phyloP scores from a whole-genome alignment of 1,140 invertebrate genomes.

The Tribolium castaneum region DNA sequence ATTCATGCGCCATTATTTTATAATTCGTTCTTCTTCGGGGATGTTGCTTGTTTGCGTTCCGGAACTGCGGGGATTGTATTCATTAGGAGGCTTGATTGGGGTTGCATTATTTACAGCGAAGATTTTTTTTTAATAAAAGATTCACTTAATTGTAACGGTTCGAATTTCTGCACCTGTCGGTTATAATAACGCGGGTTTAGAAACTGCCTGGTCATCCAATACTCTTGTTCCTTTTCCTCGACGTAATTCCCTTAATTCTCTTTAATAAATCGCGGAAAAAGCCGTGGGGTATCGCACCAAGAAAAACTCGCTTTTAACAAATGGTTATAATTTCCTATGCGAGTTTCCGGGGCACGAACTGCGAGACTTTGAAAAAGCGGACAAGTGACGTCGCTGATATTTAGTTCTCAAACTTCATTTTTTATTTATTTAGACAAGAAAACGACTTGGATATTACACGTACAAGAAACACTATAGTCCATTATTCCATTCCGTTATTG shows the following conservation, averaged over 20 bases:
- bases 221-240: neutral
- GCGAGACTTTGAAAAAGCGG: slow-evolving; percentile 2
- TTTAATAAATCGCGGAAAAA: slow-evolving; percentile 5
- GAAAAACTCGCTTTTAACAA: slow-evolving; percentile 41
- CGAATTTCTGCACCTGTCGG: slow-evolving; percentile 36
- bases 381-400: neutral
- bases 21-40: slow-evolving; percentile 34
- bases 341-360: slow-evolving; percentile 34
- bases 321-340: slow-evolving; percentile 44
- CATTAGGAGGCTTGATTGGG: slow-evolving; percentile 35
- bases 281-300: slow-evolving; percentile 1
- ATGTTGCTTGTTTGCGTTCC: slow-evolving; percentile 27
- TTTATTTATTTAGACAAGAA: neutral
- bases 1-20: slow-evolving; percentile 44
- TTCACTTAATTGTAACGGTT: slow-evolving; percentile 35
- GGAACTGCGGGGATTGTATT: slow-evolving; percentile 12
- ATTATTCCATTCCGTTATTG: neutral
- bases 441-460: neutral
- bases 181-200: slow-evolving; percentile 24
- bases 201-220: slow-evolving; percentile 18
- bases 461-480: neutral
- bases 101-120: slow-evolving; percentile 29
- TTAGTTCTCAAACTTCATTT: neutral
- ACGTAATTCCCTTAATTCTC: slow-evolving; percentile 17
- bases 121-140: neutral